Evolutionary conservation across 92 coral and sea anemone species (phyloP).

Genomic region (Parazoanthus darwini): DNA sequence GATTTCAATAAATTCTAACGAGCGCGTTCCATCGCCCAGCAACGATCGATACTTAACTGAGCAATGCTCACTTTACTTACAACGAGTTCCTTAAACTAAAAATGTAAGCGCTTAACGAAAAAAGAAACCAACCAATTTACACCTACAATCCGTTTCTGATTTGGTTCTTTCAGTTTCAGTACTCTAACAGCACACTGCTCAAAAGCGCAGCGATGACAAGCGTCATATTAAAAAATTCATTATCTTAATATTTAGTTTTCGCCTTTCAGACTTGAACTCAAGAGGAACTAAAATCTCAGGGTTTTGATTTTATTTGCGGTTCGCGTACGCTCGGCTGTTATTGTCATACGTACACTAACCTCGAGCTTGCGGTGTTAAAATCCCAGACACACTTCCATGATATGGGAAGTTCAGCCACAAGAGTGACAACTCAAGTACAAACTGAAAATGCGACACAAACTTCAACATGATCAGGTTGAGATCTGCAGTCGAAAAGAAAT

Average conservation of each 20-base stretch:
- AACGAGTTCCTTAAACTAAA: neutral
- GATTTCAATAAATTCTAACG: neutral
- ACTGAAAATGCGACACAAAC: too few relatives aligned
- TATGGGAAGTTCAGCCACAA: neutral
- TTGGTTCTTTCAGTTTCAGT: too few relatives aligned
- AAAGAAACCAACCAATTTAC: neutral
- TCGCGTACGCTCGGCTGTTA: too few relatives aligned
- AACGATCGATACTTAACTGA: neutral
- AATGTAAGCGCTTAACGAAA: neutral
- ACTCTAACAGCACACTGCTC: too few relatives aligned
- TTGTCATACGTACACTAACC: constrained; percentile 1
- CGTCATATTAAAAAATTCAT: too few relatives aligned
- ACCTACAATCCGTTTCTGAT: neutral
- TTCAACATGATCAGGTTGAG: neutral
- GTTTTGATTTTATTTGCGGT: neutral
- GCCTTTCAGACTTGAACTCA: neutral
- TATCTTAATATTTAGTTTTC: too few relatives aligned
- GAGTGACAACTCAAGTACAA: neutral
- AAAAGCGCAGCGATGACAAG: too few relatives aligned
- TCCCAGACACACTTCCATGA: neutral
- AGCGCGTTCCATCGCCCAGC: neutral
- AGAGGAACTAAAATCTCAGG: neutral
- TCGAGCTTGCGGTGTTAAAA: neutral
- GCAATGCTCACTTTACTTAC: neutral
- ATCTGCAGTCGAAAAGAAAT: neutral